Evolutionary conservation across 2,797 vertebrate species (phyloP), one percentile per base, ranked within the genome.

Genomic region (Arctocebus calabarensis): DNA sequence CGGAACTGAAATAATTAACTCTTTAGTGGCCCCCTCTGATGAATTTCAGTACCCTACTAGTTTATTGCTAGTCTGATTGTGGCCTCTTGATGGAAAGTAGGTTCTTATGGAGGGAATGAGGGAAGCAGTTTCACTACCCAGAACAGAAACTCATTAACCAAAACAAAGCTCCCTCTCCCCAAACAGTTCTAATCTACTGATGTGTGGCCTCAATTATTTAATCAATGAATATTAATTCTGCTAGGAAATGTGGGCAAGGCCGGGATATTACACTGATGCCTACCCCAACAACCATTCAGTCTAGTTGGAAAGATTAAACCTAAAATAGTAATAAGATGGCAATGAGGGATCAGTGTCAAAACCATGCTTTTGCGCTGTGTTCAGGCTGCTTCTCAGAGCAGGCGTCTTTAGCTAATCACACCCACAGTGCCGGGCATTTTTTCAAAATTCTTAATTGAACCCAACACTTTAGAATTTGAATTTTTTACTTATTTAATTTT

Each of bases 1-100:
- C 22, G 82, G 59, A 86, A 52, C 17, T 48, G 73, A 90, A 25
- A 95, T 95, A 90, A 25, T 95, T 94, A 91, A 95, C 93, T 94
- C 75, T 79, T 96, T 32, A 45, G 62, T 75, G 37, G 59, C 74
- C 71, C 95, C 62, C 59, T 73, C 22, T 89, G 61, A 75, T 71
- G 57, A 94, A 61, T 73, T 74, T 92, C 45, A 74, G 19, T n/a
- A 70, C 29, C 77, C 77, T 59, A 0, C 34, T 71, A 52, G 55
- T 90, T 8, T 57, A 27, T 62, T 73, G 66, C 45, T 89, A 19
- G 22, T 75, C 62, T 64, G 48, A 64, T 66, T 71, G 52, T 75
- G 0, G 83, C 52, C 83, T 78, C 71, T 77, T 32, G 37, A 55
- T 70, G 48, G 22, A 73, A 55, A 90, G 77, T 77, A 37, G 20